Conservation (phyloP, 2,888 invertebrate species). For the Synanthedon tipuliformis region DNA sequence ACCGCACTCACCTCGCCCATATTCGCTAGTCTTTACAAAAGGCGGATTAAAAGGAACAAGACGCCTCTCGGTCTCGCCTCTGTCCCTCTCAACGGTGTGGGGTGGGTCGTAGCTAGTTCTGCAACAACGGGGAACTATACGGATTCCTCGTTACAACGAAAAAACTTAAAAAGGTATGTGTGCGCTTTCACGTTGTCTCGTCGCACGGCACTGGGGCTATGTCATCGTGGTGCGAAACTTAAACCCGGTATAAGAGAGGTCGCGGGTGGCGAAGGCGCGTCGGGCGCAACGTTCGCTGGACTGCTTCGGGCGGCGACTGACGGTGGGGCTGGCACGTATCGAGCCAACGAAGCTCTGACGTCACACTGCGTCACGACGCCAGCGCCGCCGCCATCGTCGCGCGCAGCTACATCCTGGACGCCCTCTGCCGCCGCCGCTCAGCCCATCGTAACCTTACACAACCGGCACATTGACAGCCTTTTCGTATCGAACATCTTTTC, state of each 20-base stretch:
- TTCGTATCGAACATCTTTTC: slow-evolving; percentile 10
- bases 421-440: slow-evolving; percentile 29
- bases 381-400: slow-evolving; percentile 55
- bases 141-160: slow-evolving; percentile 59
- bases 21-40: slow-evolving; percentile 64
- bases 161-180: slow-evolving; percentile 67
- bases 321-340: slow-evolving; percentile 71
- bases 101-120: slow-evolving; percentile 65
- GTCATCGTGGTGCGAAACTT: slow-evolving; percentile 66
- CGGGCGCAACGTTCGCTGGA: slow-evolving; percentile 60
- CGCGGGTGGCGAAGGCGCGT: slow-evolving; percentile 57
- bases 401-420: slow-evolving; percentile 28
- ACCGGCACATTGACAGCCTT: slow-evolving; percentile 53
- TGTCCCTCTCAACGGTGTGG: slow-evolving; percentile 57
- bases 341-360: slow-evolving; percentile 78
- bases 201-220: slow-evolving; percentile 65
- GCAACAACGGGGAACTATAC: slow-evolving; percentile 66
- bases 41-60: slow-evolving; percentile 62
- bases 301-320: slow-evolving; percentile 70
- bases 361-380: slow-evolving; percentile 76
- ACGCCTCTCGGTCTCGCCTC: slow-evolving; percentile 63
- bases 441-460: slow-evolving; percentile 52
- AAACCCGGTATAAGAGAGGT: slow-evolving; percentile 63
- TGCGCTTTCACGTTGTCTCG: slow-evolving; percentile 60
- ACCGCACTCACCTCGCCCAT: slow-evolving; percentile 70